A percentile compares a stretch with the other conserved stretches of the same genome.
Evolutionary conservation across 2,888 invertebrate species (phyloP).

Genomic region (Hemicrepidius hirtus): DNA sequence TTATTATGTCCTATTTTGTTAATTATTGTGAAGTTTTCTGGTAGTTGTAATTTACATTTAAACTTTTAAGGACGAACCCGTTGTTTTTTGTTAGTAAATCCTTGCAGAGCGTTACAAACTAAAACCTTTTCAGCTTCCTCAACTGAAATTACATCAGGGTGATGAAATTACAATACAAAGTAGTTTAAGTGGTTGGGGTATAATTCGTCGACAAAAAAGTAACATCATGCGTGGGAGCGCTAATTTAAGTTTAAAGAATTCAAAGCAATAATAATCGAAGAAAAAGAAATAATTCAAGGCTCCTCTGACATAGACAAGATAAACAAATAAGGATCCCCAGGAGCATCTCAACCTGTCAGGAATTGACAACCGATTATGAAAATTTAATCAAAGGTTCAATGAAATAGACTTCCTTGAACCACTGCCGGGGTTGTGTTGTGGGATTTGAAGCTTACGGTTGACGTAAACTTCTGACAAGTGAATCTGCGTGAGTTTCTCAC

Average conservation of each 20-base stretch:
- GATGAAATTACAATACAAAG: too few species aligned
- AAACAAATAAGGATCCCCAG: conserved; percentile 46
- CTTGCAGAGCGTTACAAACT: too few species aligned
- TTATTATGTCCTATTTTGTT: too few species aligned
- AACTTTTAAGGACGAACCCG: too few species aligned
- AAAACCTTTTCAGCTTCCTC: too few species aligned
- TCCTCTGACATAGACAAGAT: conserved; percentile 39
- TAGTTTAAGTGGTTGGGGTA: too few species aligned
- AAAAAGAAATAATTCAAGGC: conserved; percentile 15
- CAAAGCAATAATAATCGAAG: not conserved
- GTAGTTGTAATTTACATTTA: too few species aligned
- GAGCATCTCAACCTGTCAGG: conserved; percentile 41
- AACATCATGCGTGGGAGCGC: too few species aligned
- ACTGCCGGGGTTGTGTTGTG: conserved; percentile 40
- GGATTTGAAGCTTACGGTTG: conserved; percentile 39
- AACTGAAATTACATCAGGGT: too few species aligned
- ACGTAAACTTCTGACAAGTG: conserved; percentile 32
- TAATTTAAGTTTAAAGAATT: not conserved
- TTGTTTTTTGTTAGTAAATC: too few species aligned
- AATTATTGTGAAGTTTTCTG: too few species aligned
- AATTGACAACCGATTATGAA: conserved; percentile 49
- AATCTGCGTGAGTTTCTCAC: conserved; percentile 32
- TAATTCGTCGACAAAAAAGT: too few species aligned
- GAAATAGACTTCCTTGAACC: conserved; percentile 42
- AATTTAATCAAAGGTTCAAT: conserved; percentile 50